phyloP scores from a whole-genome alignment of 1,140 invertebrate species.

The Zaprionus africanus region DNA sequence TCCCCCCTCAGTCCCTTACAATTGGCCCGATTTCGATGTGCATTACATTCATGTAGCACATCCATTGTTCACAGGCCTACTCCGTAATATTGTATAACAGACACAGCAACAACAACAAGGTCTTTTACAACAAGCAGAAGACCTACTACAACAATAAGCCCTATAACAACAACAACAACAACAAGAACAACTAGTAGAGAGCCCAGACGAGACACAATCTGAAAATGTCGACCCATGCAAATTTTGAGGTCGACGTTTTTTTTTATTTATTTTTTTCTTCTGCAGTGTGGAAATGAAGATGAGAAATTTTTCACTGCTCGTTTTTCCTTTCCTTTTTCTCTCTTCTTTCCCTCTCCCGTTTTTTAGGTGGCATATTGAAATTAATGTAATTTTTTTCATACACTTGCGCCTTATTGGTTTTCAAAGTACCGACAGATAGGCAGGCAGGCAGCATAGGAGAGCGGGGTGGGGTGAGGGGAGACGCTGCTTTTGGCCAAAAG shows the following conservation, averaged over 20 bases:
- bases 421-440: neutral
- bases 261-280: constrained; percentile 12
- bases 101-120: constrained; percentile 34
- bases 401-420: constrained; percentile 45
- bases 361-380: constrained; percentile 54
- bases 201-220: constrained; percentile 50
- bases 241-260: constrained; percentile 45
- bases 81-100: constrained; percentile 66
- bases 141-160: neutral
- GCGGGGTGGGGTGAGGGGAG: neutral
- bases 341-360: constrained; percentile 16
- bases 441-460: neutral
- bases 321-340: constrained; percentile 7
- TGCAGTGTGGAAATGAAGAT: constrained; percentile 54
- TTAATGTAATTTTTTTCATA: constrained; percentile 61
- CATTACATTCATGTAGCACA: constrained; percentile 62
- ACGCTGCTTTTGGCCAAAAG: neutral
- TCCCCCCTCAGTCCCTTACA: neutral
- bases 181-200: neutral
- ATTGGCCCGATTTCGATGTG: constrained; percentile 42
- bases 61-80: constrained; percentile 66
- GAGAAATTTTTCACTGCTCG: constrained; percentile 34
- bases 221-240: constrained; percentile 65
- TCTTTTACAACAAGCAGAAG: neutral
- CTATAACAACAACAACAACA: neutral